phyloP scores from a whole-genome alignment of 2,113 vertebrate genomes.

The Sinocyclocheilus maitianheensis region DNA sequence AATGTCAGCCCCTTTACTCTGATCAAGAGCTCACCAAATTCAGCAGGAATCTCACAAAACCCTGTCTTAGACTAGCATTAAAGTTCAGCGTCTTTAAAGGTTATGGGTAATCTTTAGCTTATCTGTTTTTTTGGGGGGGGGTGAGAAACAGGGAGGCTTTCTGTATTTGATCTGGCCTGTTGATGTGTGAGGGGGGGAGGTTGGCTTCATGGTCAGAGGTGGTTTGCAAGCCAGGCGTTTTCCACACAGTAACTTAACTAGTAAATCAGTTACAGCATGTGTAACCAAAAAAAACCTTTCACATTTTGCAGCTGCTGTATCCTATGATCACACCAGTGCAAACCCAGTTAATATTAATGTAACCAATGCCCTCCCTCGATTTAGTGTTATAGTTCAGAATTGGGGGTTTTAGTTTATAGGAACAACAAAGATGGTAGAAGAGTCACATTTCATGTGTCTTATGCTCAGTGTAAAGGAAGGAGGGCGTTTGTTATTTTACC shows the following conservation, averaged over 20 bases:
- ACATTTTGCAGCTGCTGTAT: conserved; percentile 13
- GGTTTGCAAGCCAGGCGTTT: not conserved
- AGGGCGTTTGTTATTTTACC: conserved; percentile 14
- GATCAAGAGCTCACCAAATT: not conserved
- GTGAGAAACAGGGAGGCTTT: conserved; percentile 13
- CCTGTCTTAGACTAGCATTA: not conserved
- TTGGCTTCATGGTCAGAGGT: conserved; percentile 5
- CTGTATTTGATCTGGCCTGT: conserved; percentile 18
- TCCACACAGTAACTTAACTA: conserved; percentile 15
- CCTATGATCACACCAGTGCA: not conserved
- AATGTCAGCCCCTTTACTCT: not conserved
- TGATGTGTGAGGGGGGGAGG: conserved; percentile 24
- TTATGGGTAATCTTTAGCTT: not conserved
- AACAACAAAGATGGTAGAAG: not conserved
- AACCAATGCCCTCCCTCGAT: not conserved
- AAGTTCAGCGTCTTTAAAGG: not conserved
- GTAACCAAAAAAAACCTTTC: conserved; percentile 33
- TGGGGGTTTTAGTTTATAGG: not conserved
- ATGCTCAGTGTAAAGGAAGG: not conserved
- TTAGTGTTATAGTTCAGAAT: not conserved
- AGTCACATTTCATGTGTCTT: conserved; percentile 50
- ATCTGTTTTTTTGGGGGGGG: not conserved
- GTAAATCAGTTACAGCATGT: conserved; percentile 53
- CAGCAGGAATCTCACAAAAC: not conserved
- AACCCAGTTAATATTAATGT: not conserved